phyloP scores from a whole-genome alignment of 2,797 vertebrate species.

The Parauchenoglanis ngamensis region DNA sequence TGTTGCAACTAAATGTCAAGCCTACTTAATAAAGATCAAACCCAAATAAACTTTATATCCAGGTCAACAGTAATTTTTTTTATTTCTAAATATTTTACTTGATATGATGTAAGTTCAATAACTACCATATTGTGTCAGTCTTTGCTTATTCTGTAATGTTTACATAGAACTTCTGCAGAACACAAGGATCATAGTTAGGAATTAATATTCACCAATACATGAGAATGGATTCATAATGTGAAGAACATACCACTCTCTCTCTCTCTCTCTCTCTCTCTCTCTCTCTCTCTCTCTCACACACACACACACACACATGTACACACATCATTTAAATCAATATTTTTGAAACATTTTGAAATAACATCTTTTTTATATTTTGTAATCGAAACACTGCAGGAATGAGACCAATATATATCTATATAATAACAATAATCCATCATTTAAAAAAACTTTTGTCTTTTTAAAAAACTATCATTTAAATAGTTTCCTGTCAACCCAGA shows the following conservation, averaged over 20 bases:
- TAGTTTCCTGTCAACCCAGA: not conserved
- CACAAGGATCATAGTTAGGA: not conserved
- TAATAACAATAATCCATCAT: not conserved
- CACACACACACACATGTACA: not conserved
- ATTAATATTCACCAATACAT: constrained; percentile 28
- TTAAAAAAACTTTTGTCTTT: not conserved
- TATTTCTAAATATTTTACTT: constrained; percentile 2
- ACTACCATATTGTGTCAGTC: not conserved
- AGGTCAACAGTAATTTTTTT: not conserved
- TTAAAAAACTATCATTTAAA: not conserved
- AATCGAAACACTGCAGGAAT: not conserved
- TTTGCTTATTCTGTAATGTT: not conserved
- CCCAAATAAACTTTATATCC: not conserved
- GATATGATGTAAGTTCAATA: constrained; percentile 3
- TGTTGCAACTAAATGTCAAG: not conserved
- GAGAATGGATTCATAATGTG: not conserved
- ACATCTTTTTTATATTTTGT: not conserved
- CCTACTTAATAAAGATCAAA: not conserved
- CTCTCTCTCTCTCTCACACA: not conserved
- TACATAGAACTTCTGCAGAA: not conserved
- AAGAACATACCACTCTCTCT: not conserved
- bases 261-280: not conserved
- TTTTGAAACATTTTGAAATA: not conserved
- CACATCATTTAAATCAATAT: not conserved
- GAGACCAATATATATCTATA: not conserved